Evolutionary conservation across 2,113 vertebrate genomes (phyloP).

Genomic region (Calidris pygmaea): DNA sequence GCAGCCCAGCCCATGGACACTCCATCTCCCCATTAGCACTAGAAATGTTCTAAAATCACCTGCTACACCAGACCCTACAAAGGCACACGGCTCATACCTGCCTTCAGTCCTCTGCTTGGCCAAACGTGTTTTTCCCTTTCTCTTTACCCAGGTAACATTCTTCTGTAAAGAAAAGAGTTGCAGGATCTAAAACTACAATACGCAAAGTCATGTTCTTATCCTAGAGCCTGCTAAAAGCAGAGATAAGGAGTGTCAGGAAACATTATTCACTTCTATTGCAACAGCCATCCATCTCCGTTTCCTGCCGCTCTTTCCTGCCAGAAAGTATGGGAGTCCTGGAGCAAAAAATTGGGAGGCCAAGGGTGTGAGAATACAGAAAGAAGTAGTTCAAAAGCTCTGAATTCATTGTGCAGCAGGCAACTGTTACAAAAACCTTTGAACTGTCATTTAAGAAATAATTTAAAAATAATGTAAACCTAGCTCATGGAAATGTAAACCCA

Average conservation of each 20-base stretch:
- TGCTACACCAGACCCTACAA: too few relatives aligned
- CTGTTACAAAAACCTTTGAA: not conserved
- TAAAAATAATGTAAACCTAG: not conserved
- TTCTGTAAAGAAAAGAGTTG: not conserved
- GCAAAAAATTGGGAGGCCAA: accelerated
- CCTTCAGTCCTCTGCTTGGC: not conserved
- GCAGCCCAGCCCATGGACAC: accelerated
- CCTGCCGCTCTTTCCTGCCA: not conserved
- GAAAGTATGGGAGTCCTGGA: not conserved
- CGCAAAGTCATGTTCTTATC: accelerated
- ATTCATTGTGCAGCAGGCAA: not conserved
- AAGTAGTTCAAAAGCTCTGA: not conserved
- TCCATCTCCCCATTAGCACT: accelerated
- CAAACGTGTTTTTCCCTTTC: not conserved
- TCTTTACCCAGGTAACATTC: not conserved
- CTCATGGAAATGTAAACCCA: not conserved
- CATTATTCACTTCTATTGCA: not conserved
- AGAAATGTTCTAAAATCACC: not conserved
- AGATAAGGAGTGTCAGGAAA: not conserved
- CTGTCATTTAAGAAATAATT: not conserved
- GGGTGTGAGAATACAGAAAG: accelerated
- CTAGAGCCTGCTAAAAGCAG: not conserved
- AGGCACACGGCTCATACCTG: slow-evolving; percentile 7
- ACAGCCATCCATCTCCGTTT: not conserved
- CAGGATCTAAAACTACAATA: not conserved